Conservation (phyloP, 2,113 vertebrate species). For the Orcinus orca region DNA sequence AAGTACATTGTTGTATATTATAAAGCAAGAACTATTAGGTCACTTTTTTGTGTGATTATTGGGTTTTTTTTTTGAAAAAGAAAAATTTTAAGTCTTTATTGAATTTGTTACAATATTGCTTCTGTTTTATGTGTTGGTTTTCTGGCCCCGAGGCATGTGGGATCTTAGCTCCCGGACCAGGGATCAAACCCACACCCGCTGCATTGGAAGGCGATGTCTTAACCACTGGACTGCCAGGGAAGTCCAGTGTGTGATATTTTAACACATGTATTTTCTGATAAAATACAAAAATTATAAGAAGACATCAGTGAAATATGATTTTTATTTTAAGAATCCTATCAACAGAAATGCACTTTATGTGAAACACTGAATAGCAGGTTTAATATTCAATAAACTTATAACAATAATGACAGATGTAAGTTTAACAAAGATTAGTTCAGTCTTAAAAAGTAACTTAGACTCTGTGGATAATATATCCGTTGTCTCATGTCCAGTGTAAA, state of each 20-base stretch:
- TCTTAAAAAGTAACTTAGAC: neutral
- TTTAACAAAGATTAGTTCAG: neutral
- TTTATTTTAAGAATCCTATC: neutral
- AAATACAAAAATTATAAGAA: neutral
- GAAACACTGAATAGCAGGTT: neutral
- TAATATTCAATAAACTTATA: neutral
- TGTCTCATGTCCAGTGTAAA: neutral
- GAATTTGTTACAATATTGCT: too few species aligned
- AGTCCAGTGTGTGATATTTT: neutral
- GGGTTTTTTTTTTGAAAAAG: too few species aligned
- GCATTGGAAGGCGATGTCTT: too few species aligned
- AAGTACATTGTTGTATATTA: neutral
- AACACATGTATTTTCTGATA: neutral
- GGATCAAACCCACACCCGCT: too few species aligned
- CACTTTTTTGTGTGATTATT: too few species aligned
- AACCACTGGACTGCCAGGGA: too few species aligned
- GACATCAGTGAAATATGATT: neutral
- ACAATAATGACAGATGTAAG: neutral
- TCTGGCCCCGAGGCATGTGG: too few species aligned
- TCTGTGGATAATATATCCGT: neutral
- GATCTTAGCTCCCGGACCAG: too few species aligned
- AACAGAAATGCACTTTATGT: neutral
- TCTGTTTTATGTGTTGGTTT: too few species aligned
- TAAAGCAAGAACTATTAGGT: neutral
- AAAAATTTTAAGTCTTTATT: too few species aligned